Percentiles rank a stretch among this genome's conserved stretches.
These are phyloP conservation scores for Phaenicophaeus curvirostris DNA, from an alignment of 2,797 vertebrate species.

Conservation along the genomic window DNA sequence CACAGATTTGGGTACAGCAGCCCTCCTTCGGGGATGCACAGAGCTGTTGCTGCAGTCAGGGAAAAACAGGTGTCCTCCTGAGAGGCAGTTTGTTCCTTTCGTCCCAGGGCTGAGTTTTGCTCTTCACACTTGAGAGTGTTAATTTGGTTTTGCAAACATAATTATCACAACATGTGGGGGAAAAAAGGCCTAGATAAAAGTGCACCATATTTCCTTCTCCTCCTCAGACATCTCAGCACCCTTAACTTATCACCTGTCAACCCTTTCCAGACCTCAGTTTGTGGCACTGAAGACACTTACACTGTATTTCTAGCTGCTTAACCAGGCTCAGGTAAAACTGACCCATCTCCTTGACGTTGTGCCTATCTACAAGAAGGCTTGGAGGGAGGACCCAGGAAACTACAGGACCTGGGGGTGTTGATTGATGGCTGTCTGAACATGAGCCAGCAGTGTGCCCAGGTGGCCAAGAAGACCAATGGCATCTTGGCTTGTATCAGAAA, in stretches of 20 bases:
- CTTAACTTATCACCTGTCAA: not conserved
- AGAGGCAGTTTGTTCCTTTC: not conserved
- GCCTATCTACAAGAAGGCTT: no score
- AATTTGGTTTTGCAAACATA: not conserved
- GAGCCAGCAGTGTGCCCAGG: no score
- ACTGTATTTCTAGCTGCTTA: not conserved
- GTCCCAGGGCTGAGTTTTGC: not conserved
- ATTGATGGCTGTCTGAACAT: no score
- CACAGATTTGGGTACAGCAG: not conserved
- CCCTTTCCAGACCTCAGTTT: fast-evolving
- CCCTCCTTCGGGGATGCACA: not conserved
- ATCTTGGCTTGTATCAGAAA: no score
- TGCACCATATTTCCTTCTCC: not conserved
- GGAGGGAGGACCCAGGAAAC: no score
- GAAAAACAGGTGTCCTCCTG: not conserved
- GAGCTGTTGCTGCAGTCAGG: not conserved
- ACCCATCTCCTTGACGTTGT: no score
- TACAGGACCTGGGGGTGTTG: no score
- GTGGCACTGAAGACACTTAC: not conserved
- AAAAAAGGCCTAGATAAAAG: not conserved
- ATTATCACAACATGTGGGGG: not conserved
- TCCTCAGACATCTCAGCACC: not conserved
- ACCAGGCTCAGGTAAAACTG: not conserved
- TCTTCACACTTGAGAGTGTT: not conserved
- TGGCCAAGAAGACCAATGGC: no score